phyloP scores from a whole-genome alignment of 2,888 invertebrate genomes.

The Hyposoter dolosus region DNA sequence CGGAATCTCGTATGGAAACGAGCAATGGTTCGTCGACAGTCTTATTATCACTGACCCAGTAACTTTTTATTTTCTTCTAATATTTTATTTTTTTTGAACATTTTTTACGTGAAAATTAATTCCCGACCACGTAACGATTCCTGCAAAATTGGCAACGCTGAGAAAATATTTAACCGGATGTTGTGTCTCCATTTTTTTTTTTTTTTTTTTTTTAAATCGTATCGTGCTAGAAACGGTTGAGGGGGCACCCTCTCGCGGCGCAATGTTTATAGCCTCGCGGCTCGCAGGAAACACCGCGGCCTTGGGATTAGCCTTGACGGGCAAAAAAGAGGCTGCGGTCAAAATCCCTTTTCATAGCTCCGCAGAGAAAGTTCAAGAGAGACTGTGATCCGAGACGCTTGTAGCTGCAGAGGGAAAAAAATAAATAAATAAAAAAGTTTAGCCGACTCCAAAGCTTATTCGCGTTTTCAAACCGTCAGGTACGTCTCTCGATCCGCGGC shows the following conservation, averaged over 20 bases:
- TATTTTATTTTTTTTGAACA: too few relatives aligned
- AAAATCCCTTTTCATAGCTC: background rate
- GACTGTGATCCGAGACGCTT: slow-evolving; percentile 10
- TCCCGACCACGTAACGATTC: background rate
- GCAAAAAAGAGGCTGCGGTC: slow-evolving; percentile 11
- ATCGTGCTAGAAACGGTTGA: background rate
- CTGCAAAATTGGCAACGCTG: background rate
- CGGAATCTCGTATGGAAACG: background rate
- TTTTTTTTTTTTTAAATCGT: background rate
- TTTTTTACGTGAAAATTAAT: background rate
- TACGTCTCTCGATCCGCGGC: background rate
- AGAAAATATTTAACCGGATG: background rate
- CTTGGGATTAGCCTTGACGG: slow-evolving; percentile 50
- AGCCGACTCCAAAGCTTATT: background rate
- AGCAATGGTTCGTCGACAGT: background rate
- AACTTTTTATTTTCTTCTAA: too few relatives aligned
- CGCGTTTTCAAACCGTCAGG: slow-evolving; percentile 19
- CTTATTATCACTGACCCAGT: background rate
- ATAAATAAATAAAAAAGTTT: background rate
- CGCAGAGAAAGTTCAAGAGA: background rate
- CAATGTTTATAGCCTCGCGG: slow-evolving; percentile 37
- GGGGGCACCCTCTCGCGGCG: background rate
- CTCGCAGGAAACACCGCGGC: slow-evolving; percentile 25
- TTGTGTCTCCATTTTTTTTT: background rate
- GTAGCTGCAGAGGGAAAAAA: background rate